phyloP scores from a whole-genome alignment of 2,113 vertebrate species.

The Dasyurus viverrinus region DNA sequence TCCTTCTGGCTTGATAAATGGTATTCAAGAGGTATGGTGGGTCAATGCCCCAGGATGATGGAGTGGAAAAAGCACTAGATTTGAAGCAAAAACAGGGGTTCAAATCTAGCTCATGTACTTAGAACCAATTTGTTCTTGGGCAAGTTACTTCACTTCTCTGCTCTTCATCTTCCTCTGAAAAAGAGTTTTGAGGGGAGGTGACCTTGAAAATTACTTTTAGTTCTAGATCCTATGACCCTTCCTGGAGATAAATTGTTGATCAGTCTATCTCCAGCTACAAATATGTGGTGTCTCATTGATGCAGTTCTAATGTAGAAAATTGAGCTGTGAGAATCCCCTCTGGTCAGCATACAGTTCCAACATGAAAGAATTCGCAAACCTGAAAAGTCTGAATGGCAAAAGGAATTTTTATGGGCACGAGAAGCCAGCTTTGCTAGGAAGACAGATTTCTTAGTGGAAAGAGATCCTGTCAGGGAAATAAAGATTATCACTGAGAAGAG shows the following conservation, averaged over 20 bases:
- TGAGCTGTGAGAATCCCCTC: too few relatives aligned
- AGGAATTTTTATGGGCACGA: too few relatives aligned
- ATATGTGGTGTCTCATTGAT: background rate
- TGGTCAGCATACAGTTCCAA: too few relatives aligned
- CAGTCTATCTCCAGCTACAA: background rate
- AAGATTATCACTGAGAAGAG: too few relatives aligned
- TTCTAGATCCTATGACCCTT: background rate
- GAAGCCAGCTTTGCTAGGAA: too few relatives aligned
- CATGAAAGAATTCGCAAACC: too few relatives aligned
- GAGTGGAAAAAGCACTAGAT: background rate
- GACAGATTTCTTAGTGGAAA: too few relatives aligned
- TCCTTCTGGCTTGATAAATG: background rate
- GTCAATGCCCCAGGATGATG: background rate
- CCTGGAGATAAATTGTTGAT: background rate
- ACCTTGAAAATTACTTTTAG: background rate
- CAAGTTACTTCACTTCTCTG: background rate
- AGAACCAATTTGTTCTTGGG: background rate
- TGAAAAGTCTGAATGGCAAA: too few relatives aligned
- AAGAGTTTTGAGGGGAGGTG: background rate
- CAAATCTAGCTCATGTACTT: background rate
- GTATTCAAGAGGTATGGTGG: background rate
- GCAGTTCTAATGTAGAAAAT: too few relatives aligned
- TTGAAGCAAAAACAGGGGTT: background rate
- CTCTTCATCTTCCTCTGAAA: background rate
- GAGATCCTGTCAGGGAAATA: too few relatives aligned